A percentile compares a stretch with the other conserved stretches of the same genome.
Evolutionary conservation across 1,140 invertebrate species (phyloP).

Genomic region (Sarcophaga bullata): DNA sequence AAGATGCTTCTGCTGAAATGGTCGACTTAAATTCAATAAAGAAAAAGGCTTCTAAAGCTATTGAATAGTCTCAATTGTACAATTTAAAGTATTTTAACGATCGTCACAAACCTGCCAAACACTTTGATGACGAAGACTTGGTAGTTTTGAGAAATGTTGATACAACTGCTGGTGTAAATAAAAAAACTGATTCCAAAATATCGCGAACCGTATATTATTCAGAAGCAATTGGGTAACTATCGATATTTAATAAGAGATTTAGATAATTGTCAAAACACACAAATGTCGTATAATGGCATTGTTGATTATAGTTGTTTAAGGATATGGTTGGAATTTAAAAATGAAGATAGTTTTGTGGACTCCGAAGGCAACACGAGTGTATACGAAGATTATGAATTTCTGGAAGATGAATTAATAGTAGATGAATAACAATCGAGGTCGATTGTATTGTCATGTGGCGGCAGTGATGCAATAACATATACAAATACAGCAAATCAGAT

Average conservation of each 20-base stretch:
- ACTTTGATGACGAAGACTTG: constrained; percentile 45
- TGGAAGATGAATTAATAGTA: too few relatives aligned
- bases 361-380: too few relatives aligned
- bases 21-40: not conserved
- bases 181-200: not conserved
- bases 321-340: too few relatives aligned
- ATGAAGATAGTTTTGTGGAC: too few relatives aligned
- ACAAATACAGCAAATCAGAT: too few relatives aligned
- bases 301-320: too few relatives aligned
- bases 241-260: constrained; percentile 47
- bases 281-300: constrained; percentile 35
- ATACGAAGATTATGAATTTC: too few relatives aligned
- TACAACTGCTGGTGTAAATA: not conserved
- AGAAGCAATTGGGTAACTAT: constrained; percentile 50
- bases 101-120: constrained; percentile 42
- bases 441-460: too few relatives aligned
- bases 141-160: not conserved
- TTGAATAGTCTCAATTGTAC: constrained; percentile 40
- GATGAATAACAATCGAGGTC: too few relatives aligned
- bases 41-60: not conserved
- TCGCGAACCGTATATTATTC: constrained; percentile 42
- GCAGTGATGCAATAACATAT: too few relatives aligned
- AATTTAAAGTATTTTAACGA: constrained; percentile 35
- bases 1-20: constrained; percentile 38
- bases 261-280: constrained; percentile 48